These are phyloP conservation scores for Lepidostoma basale DNA, from an alignment of 1,140 invertebrate genomes.

Conservation along the genomic window DNA sequence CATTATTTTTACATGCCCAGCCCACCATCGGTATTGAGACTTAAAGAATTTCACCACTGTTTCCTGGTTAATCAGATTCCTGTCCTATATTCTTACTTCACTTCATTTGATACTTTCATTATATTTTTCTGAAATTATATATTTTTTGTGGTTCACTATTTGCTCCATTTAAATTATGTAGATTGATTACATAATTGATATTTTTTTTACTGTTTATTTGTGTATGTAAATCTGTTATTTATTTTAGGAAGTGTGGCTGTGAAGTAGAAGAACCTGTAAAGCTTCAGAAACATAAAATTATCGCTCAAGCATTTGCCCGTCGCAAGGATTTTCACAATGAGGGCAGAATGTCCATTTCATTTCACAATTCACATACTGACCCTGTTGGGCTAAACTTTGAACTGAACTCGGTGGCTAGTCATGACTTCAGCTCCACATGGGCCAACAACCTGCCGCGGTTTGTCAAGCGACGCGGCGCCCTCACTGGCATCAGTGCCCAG, in stretches of 20 bases:
- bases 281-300: conserved; percentile 85
- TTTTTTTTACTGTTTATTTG: too few species aligned
- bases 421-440: conserved; percentile 83
- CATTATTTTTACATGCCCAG: too few species aligned
- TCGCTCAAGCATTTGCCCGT: conserved; percentile 87
- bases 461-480: conserved; percentile 78
- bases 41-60: too few species aligned
- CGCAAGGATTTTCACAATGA: conserved; percentile 82
- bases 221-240: conserved; percentile 25
- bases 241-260: conserved; percentile 68
- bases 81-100: too few species aligned
- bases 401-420: conserved; percentile 76
- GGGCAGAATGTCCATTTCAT: conserved; percentile 84
- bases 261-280: conserved; percentile 74
- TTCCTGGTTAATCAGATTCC: too few species aligned
- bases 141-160: too few species aligned
- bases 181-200: too few species aligned
- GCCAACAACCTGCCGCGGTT: conserved; percentile 86
- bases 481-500: conserved; percentile 66
- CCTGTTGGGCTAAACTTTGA: conserved; percentile 89
- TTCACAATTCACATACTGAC: conserved; percentile 85
- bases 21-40: too few species aligned
- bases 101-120: too few species aligned
- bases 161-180: too few species aligned
- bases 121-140: too few species aligned